Evolutionary conservation across 2,888 invertebrate genomes (phyloP), one percentile per base, ranked within the genome.

Genomic region (Tachina lurida): DNA sequence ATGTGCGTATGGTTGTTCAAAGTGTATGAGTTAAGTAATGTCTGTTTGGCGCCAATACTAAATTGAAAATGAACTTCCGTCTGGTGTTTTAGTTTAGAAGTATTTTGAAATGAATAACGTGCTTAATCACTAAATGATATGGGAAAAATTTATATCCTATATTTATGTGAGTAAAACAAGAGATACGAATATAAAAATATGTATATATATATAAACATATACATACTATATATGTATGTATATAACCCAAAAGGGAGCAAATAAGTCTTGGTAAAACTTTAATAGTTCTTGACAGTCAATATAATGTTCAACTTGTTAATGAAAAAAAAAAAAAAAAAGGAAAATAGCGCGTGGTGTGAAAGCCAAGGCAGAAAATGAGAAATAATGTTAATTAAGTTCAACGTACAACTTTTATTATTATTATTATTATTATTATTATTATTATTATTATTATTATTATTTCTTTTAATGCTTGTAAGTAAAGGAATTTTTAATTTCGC

Each of bases 61-160:
- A 86, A 86, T 83, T 71, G 82, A 82, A 86, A 82, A 86, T 79
- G 86, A 79, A 86, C 83, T 79, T 86, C 83, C 78, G 86, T 83
- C 86, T 86, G 74, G 82, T 60, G 54, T 79, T 75, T 82, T 12
- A 76, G 70, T 82, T 74, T 45, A 60, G 68, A 86, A 75, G 71
- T 79, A 82, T 75, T 82, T 82, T 79, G 82, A 86, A 86, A 86
- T 86, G 86, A 86, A 79, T 83, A 86, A 86, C 82, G 86, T 86
- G 86, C 86, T 86, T 86, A 86, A 86, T 86, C 86, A 86, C 83
- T 79, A 79, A 86, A 86, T 86, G 82, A 83, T 85, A 79, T 70
- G 78, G 82, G 63, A 54, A 70, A 76, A 76, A 74, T 22, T 5
- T 47, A 17, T 68, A 65, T 67, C 17, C 41, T 10, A 39, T 49